Evolutionary conservation across 30 jellyfish, hydroid and myxozoan genomes (phyloP).

Genomic region (Catostylus mosaicus): DNA sequence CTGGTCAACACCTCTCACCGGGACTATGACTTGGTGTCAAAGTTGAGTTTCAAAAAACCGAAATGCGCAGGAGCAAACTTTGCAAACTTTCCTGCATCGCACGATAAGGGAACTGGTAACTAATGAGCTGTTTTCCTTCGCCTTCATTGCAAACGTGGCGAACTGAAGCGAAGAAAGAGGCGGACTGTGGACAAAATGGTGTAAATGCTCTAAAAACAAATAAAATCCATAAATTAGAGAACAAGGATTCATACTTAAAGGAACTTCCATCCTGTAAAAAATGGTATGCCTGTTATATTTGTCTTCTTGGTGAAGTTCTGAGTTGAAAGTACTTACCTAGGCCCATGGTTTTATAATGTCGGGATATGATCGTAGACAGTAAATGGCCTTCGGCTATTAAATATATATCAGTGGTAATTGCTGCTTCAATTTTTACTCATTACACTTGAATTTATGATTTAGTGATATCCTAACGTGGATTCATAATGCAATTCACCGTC

Average conservation of each 20-base stretch:
- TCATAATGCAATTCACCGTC: neutral
- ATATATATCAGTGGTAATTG: neutral
- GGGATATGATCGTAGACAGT: neutral
- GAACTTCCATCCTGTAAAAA: neutral
- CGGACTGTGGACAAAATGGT: conserved; percentile 1
- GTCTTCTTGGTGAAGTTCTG: neutral
- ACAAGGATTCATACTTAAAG: neutral
- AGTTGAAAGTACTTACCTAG: neutral
- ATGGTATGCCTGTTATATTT: conserved; percentile 23
- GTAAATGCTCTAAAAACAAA: neutral
- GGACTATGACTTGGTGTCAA: no score
- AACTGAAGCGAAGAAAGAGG: conserved; percentile 23
- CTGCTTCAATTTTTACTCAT: no score
- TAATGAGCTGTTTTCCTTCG: conserved; percentile 58
- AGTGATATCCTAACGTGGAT: neutral
- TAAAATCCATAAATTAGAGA: neutral
- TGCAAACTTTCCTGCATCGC: neutral
- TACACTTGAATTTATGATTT: neutral
- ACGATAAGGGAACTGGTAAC: conserved; percentile 47
- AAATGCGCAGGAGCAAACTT: neutral
- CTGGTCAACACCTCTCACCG: no score
- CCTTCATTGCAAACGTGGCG: conserved; percentile 98
- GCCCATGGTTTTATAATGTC: neutral
- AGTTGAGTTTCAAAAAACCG: no score
- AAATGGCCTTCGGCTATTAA: neutral